Percentiles rank a stretch among this genome's conserved stretches.
These are phyloP conservation scores for Stenodema calcarata DNA, from an alignment of 2,888 invertebrate genomes.

Conservation along the genomic window DNA sequence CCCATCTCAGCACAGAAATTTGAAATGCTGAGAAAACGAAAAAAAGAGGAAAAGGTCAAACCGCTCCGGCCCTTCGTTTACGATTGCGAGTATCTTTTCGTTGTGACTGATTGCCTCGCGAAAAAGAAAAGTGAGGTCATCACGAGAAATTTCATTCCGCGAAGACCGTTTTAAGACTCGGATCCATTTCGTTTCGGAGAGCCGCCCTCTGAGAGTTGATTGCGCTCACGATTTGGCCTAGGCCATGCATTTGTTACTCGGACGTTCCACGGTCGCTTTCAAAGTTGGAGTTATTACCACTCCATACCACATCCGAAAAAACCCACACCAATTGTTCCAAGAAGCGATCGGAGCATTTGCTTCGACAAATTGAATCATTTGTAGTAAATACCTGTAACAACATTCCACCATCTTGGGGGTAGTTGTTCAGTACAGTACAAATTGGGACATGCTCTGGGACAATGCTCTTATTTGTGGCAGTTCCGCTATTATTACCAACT, in stretches of 20 bases:
- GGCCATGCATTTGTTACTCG: not conserved
- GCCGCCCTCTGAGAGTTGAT: not conserved
- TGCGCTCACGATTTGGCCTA: not conserved
- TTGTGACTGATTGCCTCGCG: not conserved
- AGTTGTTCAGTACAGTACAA: no score
- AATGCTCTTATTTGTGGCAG: no score
- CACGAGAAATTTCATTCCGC: not conserved
- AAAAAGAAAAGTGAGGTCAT: not conserved
- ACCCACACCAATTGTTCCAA: no score
- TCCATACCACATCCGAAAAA: no score
- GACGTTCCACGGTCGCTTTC: not conserved
- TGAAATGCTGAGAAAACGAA: not conserved
- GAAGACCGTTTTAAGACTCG: not conserved
- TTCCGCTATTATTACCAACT: no score
- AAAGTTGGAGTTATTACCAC: no score
- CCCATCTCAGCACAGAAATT: not conserved
- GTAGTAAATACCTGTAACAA: no score
- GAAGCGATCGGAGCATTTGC: no score
- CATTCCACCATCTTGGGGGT: no score
- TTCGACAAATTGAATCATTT: no score
- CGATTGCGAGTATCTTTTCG: not conserved
- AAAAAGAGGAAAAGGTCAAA: not conserved
- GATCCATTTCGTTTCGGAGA: not conserved
- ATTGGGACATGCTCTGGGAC: no score
- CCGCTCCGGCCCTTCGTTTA: not conserved